A percentile compares a stretch with the other conserved stretches of the same genome.
phyloP scores from a whole-genome alignment of 2,113 vertebrate species.

The crab-eating macaque (Macaca fascicularis) region T2T-MFA8v1.1 NC_088378.1:11343001-11343500 shows the following conservation, averaged over 20 bases:
- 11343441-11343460: not conserved
- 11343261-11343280: not conserved
- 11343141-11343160: not conserved
- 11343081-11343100: not conserved
- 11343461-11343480: not conserved
- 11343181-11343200: not conserved
- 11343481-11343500: not conserved
- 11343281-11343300: not conserved
- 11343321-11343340: not conserved
- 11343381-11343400: not conserved
- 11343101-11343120: not conserved
- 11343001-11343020: not conserved
- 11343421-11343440: not conserved
- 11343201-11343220: not conserved
- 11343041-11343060: not conserved
- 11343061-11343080: too few relatives aligned
- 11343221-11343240: not conserved
- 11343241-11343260: not conserved
- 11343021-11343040: not conserved
- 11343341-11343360: not conserved
- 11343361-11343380: not conserved
- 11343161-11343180: not conserved
- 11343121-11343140: not conserved
- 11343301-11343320: not conserved
- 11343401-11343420: not conserved